These are phyloP conservation scores for Drosophila ustulata DNA, from an alignment of 2,888 invertebrate species.

Conservation along the genomic window DNA sequence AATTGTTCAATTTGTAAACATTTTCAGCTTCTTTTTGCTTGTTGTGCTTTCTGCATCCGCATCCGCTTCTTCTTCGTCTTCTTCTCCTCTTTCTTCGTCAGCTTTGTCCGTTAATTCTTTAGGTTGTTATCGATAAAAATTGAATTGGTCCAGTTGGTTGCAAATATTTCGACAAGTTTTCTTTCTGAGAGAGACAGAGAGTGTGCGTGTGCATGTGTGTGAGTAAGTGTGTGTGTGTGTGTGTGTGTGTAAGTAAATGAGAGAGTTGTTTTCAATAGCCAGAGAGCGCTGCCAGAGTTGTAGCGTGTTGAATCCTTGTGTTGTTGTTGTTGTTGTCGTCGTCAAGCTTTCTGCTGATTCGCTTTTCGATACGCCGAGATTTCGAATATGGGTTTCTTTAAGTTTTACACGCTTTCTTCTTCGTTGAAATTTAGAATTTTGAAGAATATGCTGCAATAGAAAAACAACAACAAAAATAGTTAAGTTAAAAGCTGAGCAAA, in stretches of 20 bases:
- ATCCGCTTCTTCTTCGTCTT: not conserved
- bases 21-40: slow-evolving; percentile 26
- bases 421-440: slow-evolving; percentile 81
- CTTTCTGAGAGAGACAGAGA: slow-evolving; percentile 33
- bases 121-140: slow-evolving; percentile 62
- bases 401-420: slow-evolving; percentile 75
- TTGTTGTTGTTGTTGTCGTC: slow-evolving; percentile 35
- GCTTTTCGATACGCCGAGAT: slow-evolving; percentile 70
- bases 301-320: slow-evolving; percentile 60
- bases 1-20: slow-evolving; percentile 55
- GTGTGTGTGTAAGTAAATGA: slow-evolving; percentile 37
- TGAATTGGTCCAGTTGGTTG: slow-evolving; percentile 75
- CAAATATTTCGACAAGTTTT: slow-evolving; percentile 57
- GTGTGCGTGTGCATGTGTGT: slow-evolving; percentile 10
- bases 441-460: slow-evolving; percentile 71
- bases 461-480: slow-evolving; percentile 11
- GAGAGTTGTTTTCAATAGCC: slow-evolving; percentile 52
- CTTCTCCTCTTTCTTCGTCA: slow-evolving; percentile 15
- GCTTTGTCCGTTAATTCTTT: slow-evolving; percentile 23
- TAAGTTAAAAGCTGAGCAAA: not conserved
- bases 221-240: slow-evolving; percentile 15
- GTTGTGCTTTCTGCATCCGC: slow-evolving; percentile 5
- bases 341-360: slow-evolving; percentile 49
- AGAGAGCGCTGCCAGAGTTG: slow-evolving; percentile 77
- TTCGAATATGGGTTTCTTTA: slow-evolving; percentile 59